Evolutionary conservation across 1,140 invertebrate genomes (phyloP).

Genomic region (Bombus waltoni): DNA sequence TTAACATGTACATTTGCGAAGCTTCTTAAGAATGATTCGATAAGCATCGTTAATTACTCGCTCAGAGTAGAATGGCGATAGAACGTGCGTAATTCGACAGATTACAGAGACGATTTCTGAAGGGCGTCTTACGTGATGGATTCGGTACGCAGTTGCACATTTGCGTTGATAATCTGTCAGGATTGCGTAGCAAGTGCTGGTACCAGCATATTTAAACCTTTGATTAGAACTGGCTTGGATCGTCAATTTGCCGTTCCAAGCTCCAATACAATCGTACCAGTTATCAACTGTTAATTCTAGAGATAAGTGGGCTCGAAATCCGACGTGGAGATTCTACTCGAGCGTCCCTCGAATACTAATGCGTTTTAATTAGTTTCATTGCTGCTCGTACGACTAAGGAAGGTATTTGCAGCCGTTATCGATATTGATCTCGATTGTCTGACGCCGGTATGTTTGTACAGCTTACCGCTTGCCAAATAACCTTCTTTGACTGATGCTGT

Average conservation of each 20-base stretch:
- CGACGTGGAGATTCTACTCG: constrained; percentile 18
- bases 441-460: background rate
- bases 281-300: constrained; percentile 59
- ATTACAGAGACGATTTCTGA: constrained; percentile 40
- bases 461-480: background rate
- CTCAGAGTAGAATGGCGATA: background rate
- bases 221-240: constrained; percentile 53
- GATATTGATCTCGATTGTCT: background rate
- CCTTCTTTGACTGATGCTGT: background rate
- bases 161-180: constrained; percentile 43
- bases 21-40: background rate
- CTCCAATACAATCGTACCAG: constrained; percentile 42
- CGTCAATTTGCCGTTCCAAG: constrained; percentile 53
- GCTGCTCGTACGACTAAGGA: background rate
- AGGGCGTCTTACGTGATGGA: constrained; percentile 27
- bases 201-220: constrained; percentile 67
- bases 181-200: constrained; percentile 44
- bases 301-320: constrained; percentile 51
- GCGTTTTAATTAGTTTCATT: constrained; percentile 52
- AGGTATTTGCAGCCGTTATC: background rate
- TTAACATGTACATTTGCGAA: background rate
- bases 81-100: constrained; percentile 21
- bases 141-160: constrained; percentile 12
- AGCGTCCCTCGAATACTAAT: constrained; percentile 12
- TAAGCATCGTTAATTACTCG: too few relatives aligned